Base-by-base conservation (phyloP, 2,113 vertebrate species). In the Oryzias celebensis region DNA sequence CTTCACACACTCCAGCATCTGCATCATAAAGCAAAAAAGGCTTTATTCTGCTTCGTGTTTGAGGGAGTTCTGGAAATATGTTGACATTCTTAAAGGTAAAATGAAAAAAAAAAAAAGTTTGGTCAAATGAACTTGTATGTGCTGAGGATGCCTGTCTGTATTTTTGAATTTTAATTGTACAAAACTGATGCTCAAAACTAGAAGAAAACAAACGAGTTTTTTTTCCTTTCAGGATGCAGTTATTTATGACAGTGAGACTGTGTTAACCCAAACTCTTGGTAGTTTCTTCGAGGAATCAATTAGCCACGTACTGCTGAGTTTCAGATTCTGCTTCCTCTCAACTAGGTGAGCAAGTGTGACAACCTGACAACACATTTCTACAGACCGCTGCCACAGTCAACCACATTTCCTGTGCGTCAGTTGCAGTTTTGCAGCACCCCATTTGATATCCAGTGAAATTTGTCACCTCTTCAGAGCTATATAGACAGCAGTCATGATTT, bases 261-360 rank as follows among this genome's bases (percentile, higher is more conserved):
- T 14, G 20, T 28, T 26, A 1, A 16, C 26, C 26, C 7, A 16
- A 24, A 26, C 23, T 28, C 15, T 52, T 2, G 2, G 50, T 52
- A 15, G 23, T 15, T 26, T 53, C 63, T 23, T 8, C 26, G 18
- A 28, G 53, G 36, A 36, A 36, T 20, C 7, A 8, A 20, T 58
- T 62, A 46, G 36, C 36, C 36, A 36, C 36, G 36, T 36, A 54
- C 52, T 17, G 42, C 46, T 31, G 31, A 52, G 56, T 63, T 36
- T 36, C 36, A 36, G 36, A 36, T 36, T 36, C 36, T 41, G 1
- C 36, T 64, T 80, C 26, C 64, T 70, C 31, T 73, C 16, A 14
- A 58, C 18, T 66, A 60, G 57, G 47, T 57, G 65, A 58, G 76
- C 71, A 68, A 76, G 59, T 5, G 42, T 49, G 12, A 60, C 14